Percentiles rank a stretch among this genome's conserved stretches.
phyloP scores from a whole-genome alignment of 1,140 invertebrate genomes.

The Drosophila lacertosa region DNA sequence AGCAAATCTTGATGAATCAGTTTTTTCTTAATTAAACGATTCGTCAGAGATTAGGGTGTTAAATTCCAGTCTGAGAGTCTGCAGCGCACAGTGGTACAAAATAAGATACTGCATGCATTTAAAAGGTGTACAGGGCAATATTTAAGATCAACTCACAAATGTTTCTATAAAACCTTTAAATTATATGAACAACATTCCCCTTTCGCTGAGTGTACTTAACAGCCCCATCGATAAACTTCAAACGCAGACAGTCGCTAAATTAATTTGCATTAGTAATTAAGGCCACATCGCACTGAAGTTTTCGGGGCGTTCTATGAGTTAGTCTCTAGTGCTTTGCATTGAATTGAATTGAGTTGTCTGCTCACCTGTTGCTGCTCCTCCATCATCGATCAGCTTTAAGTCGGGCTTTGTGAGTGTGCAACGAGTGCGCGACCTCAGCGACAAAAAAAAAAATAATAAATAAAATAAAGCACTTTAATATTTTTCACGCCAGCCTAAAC shows the following conservation, averaged over 20 bases:
- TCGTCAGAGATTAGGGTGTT: too few species aligned
- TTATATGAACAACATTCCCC: too few species aligned
- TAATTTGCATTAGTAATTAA: slow-evolving; percentile 77
- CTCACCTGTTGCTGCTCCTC: slow-evolving; percentile 15
- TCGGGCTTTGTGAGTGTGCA: too few species aligned
- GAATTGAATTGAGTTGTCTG: slow-evolving; percentile 52
- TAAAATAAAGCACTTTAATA: slow-evolving; percentile 31
- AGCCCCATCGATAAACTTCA: slow-evolving; percentile 55
- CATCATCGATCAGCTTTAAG: slow-evolving; percentile 49
- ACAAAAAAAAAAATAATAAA: too few species aligned
- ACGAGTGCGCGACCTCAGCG: slow-evolving; percentile 19
- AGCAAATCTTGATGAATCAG: too few species aligned
- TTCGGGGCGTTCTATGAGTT: slow-evolving; percentile 68
- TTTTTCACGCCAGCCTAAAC: slow-evolving; percentile 38
- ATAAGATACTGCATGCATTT: too few species aligned
- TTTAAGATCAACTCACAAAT: too few species aligned
- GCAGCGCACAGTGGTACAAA: too few species aligned
- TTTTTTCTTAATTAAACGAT: too few species aligned
- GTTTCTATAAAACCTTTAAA: too few species aligned
- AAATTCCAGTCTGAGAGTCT: background rate
- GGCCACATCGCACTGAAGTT: slow-evolving; percentile 47
- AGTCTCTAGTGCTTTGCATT: slow-evolving; percentile 21
- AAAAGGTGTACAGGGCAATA: too few species aligned
- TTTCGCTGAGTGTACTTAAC: slow-evolving; percentile 32
- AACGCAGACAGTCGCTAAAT: slow-evolving; percentile 53